Conservation (phyloP, 2,888 invertebrate species). For the Monopis laevigella region DNA sequence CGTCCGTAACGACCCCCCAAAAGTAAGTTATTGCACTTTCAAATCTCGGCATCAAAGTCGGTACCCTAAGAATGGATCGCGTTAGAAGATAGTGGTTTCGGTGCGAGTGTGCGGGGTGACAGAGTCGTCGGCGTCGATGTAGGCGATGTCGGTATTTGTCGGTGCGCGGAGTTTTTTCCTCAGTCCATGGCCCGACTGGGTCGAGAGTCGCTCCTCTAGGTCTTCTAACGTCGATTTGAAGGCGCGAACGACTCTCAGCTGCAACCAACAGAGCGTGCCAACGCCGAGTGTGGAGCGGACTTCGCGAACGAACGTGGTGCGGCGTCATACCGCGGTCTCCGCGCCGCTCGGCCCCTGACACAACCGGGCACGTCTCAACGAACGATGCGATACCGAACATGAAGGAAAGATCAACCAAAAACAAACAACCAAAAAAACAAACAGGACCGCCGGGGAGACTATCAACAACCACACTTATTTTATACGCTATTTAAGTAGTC, state of each 20-base stretch:
- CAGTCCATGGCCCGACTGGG: constrained; percentile 94
- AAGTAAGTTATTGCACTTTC: no score
- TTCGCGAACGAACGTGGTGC: background rate
- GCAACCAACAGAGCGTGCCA: constrained; percentile 71
- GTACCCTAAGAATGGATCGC: constrained; percentile 21
- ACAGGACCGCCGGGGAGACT: no score
- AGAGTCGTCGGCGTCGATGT: constrained; percentile 74
- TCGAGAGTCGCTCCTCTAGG: constrained; percentile 97
- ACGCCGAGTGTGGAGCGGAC: constrained; percentile 31
- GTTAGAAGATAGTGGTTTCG: constrained; percentile 22
- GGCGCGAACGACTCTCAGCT: constrained; percentile 99
- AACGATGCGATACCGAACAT: no score
- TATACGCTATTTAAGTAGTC: no score
- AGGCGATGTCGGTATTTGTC: constrained; percentile 83
- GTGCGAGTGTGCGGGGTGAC: constrained; percentile 25
- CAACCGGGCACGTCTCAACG: no score
- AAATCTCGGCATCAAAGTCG: no score
- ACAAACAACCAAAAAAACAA: no score
- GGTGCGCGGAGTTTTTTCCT: constrained; percentile 72
- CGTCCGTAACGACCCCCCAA: no score
- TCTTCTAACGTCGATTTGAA: constrained; percentile 99
- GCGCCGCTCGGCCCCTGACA: constrained; percentile 65
- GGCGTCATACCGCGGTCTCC: constrained; percentile 43
- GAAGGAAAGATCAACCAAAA: no score
- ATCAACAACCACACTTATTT: no score